A percentile compares a stretch with the other conserved stretches of the same genome.
Evolutionary conservation across 2,888 invertebrate genomes (phyloP).

Genomic region (Harpagoxenus sublaevis): DNA sequence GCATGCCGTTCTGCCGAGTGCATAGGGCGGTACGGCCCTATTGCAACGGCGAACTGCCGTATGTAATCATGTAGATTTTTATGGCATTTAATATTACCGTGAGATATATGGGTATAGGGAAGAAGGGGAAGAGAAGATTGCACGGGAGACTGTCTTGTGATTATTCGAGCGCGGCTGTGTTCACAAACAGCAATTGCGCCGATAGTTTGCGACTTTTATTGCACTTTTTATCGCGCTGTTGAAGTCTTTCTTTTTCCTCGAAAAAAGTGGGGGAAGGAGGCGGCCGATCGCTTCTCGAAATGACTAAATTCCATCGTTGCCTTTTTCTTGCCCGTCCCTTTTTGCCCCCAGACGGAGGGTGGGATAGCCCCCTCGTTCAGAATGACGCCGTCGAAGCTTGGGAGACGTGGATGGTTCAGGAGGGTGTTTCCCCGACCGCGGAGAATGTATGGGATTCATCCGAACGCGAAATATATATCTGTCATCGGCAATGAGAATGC

Average conservation of each 20-base stretch:
- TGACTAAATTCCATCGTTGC: neutral
- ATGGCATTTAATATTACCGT: conserved; percentile 33
- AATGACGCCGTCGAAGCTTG: neutral
- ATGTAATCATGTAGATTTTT: conserved; percentile 53
- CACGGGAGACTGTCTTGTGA: neutral
- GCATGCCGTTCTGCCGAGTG: conserved; percentile 35
- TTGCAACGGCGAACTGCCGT: conserved; percentile 19
- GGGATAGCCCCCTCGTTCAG: conserved; percentile 42
- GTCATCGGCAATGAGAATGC: conserved; percentile 77
- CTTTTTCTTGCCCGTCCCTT: conserved; percentile 40
- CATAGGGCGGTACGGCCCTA: conserved; percentile 17
- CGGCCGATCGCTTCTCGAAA: conserved; percentile 3
- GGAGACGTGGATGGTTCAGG: conserved; percentile 49
- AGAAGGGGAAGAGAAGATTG: neutral
- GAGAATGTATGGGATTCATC: conserved; percentile 61
- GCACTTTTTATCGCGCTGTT: conserved; percentile 6
- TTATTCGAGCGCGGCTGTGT: neutral
- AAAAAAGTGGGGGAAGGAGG: neutral
- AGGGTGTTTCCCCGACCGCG: conserved; percentile 23
- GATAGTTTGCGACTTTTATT: neutral
- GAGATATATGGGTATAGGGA: neutral
- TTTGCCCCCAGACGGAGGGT: conserved; percentile 53
- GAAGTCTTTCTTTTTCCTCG: neutral
- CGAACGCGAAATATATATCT: conserved; percentile 70
- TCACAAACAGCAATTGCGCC: neutral